Evolutionary conservation across 1,140 invertebrate genomes (phyloP), one percentile per base, ranked within the genome.

Genomic region (Scaptomyza hsui): DNA sequence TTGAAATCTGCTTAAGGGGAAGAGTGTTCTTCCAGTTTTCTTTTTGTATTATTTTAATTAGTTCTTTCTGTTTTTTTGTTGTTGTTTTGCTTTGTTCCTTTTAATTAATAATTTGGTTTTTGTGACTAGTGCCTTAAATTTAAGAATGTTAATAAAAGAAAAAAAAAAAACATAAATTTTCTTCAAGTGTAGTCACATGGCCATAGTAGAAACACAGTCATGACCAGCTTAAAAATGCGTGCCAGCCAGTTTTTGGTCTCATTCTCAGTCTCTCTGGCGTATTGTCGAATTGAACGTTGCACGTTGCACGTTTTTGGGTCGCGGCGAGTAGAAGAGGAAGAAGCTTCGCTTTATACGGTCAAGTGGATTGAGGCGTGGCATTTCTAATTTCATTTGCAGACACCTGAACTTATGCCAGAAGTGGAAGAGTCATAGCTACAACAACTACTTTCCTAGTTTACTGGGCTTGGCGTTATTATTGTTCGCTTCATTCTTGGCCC

Each of bases 341-440:
- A n/a, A n/a, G n/a, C 32, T 32, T 29, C 35, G 49, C 59, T 53
- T 53, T 62, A 45, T 69, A 53, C 57, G 56, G 49, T 63, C 35
- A 65, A 65, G 68, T 52, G 26, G 61, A 63, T 37, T 29, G 26
- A 41, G 48, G 48, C 2, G 16, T 19, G 37, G 24, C 24, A 41
- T 79, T 68, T 86, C 64, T 86, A 86, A 86, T 85, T 86, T 86
- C 72, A 86, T 86, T 83, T 86, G 12, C 45, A 86, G 72, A 75
- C 75, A 69, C 59, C 49, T 64, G 64, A 68, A 59, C 45, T 68
- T 52, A 24, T 12, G 19, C 19, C 41, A 44, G 18, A 15, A 2
- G 26, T n/a, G 29, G 7, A 18, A 7, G 32, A 35, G 29, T 6
- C 26, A 29, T 9, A 32, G 59, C 47, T 29, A 49, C 63, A 41